A percentile compares a stretch with the other conserved stretches of the same genome.
Evolutionary conservation across 2,888 invertebrate species (phyloP).

Genomic region (Caradrina kadenii): DNA sequence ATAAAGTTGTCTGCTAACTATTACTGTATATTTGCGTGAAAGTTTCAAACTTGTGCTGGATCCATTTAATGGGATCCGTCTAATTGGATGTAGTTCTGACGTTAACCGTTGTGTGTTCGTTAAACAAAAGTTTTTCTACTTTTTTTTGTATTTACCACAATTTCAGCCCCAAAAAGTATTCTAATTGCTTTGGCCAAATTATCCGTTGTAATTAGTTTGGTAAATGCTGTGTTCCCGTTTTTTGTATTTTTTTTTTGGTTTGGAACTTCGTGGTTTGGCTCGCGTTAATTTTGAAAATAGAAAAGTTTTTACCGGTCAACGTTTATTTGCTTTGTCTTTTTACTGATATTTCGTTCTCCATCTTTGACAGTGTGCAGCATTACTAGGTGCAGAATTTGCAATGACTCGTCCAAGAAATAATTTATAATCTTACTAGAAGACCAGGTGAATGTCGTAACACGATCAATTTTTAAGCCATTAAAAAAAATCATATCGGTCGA

Average conservation of each 20-base stretch:
- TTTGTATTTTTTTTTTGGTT: constrained; percentile 15
- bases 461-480: too few relatives aligned
- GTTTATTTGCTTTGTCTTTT: constrained; percentile 12
- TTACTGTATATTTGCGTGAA: constrained; percentile 48
- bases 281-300: constrained; percentile 25
- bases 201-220: constrained; percentile 48
- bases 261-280: not conserved
- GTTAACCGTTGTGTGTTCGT: constrained; percentile 61
- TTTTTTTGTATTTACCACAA: constrained; percentile 31
- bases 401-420: too few relatives aligned
- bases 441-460: too few relatives aligned
- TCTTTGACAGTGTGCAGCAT: not conserved
- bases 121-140: constrained; percentile 52
- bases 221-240: constrained; percentile 27
- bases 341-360: constrained; percentile 5
- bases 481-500: too few relatives aligned
- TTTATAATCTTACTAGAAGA: too few relatives aligned
- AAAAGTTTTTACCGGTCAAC: constrained; percentile 9
- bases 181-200: constrained; percentile 52
- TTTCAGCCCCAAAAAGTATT: constrained; percentile 44
- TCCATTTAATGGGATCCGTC: constrained; percentile 60
- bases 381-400: too few relatives aligned
- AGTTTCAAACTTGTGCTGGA: constrained; percentile 46
- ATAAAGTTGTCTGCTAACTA: constrained; percentile 45
- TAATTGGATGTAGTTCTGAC: constrained; percentile 70